phyloP scores from a whole-genome alignment of 2,797 vertebrate species.

The Acrocephalus scirpaceus region DNA sequence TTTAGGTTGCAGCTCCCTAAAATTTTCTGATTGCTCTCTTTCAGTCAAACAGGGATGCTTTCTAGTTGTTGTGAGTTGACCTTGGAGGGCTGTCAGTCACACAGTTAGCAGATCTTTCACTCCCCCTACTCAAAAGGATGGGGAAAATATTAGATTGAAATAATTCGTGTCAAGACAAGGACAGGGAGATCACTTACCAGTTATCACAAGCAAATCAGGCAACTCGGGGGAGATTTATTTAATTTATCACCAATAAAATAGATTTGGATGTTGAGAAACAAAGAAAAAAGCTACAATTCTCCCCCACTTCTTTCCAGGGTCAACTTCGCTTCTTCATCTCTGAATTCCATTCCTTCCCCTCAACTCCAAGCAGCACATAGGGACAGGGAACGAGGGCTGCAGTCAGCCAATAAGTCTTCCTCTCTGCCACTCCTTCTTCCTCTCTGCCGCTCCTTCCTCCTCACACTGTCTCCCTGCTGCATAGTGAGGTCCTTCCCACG shows the following conservation, averaged over 20 bases:
- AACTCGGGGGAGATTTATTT: neutral
- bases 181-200: neutral
- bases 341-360: neutral
- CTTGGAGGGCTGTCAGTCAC: neutral
- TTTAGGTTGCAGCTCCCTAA: neutral
- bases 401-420: neutral
- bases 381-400: neutral
- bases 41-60: neutral
- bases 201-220: neutral
- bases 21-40: neutral
- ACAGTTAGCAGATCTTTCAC: neutral
- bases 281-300: neutral
- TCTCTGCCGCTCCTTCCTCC: neutral
- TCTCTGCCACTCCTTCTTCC: neutral
- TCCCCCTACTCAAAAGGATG: neutral
- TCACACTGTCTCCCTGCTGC: neutral
- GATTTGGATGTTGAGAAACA: neutral
- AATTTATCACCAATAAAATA: neutral
- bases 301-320: neutral
- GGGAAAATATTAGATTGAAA: neutral
- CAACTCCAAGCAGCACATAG: neutral
- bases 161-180: neutral
- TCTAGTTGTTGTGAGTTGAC: neutral
- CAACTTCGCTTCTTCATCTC: neutral
- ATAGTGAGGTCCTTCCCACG: fast-evolving